phyloP scores from a whole-genome alignment of 2,888 invertebrate species.

The Colletes collaris region DNA sequence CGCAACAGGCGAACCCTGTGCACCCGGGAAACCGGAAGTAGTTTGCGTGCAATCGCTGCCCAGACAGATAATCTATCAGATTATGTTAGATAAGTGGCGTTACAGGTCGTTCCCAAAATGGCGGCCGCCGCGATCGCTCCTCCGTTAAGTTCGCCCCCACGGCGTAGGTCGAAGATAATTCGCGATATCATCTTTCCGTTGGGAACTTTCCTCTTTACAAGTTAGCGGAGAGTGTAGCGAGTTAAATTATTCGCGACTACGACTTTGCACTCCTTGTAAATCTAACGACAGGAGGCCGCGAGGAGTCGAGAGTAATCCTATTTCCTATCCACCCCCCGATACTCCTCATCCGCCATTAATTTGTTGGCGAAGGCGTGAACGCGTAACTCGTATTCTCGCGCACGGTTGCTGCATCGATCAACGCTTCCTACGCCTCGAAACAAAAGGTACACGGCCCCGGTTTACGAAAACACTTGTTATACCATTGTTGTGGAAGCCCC shows the following conservation, averaged over 20 bases:
- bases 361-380: constrained; percentile 1
- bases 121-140: constrained; percentile 11
- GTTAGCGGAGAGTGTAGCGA: neutral
- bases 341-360: neutral
- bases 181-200: neutral
- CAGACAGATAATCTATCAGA: constrained; percentile 68
- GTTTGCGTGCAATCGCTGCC: constrained; percentile 71
- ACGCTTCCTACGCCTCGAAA: neutral
- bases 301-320: neutral
- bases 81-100: constrained; percentile 54
- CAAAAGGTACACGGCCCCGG: neutral
- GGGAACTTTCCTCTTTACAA: no score
- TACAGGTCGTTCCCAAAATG: constrained; percentile 47
- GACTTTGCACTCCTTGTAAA: neutral
- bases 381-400: no score
- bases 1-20: constrained; percentile 63
- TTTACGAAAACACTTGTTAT: neutral
- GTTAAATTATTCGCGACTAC: neutral
- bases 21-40: constrained; percentile 61
- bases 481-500: no score
- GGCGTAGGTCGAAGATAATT: neutral
- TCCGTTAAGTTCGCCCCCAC: no score
- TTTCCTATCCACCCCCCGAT: neutral
- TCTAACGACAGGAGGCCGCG: neutral
- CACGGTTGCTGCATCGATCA: no score